Conservation (phyloP, 2,113 vertebrate species). For the Phrynosoma platyrhinos region DNA sequence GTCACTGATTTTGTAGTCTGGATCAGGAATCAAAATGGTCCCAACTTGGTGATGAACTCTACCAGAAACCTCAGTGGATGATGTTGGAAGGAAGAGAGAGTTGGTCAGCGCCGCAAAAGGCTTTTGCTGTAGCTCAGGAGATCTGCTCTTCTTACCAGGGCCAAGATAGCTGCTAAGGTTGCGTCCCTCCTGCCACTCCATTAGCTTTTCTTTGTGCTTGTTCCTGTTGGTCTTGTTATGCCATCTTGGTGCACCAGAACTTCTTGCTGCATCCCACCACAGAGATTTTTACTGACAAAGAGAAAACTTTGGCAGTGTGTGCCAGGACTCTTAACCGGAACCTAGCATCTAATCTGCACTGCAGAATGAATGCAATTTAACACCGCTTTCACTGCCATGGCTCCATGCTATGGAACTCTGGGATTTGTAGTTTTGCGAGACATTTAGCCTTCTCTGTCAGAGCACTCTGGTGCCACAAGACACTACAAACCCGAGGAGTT, state of each 20-base stretch:
- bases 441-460: too few species aligned
- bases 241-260: background rate
- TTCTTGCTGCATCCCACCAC: slow-evolving; percentile 25
- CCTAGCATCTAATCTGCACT: too few species aligned
- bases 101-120: background rate
- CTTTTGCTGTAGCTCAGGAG: background rate
- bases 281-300: background rate
- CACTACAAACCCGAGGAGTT: too few species aligned
- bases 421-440: too few species aligned
- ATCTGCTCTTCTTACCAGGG: background rate
- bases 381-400: too few species aligned
- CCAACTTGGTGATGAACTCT: slow-evolving; percentile 2
- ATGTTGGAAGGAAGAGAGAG: slow-evolving; percentile 3
- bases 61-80: background rate
- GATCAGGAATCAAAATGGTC: background rate
- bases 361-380: too few species aligned
- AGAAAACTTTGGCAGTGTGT: background rate
- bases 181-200: background rate
- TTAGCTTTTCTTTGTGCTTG: background rate
- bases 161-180: slow-evolving; percentile 10
- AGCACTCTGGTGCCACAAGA: too few species aligned
- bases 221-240: slow-evolving; percentile 2
- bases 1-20: background rate
- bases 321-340: background rate
- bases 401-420: too few species aligned